Evolutionary conservation across 2,797 vertebrate species (phyloP).

Genomic region (Acridotheres tristis): DNA sequence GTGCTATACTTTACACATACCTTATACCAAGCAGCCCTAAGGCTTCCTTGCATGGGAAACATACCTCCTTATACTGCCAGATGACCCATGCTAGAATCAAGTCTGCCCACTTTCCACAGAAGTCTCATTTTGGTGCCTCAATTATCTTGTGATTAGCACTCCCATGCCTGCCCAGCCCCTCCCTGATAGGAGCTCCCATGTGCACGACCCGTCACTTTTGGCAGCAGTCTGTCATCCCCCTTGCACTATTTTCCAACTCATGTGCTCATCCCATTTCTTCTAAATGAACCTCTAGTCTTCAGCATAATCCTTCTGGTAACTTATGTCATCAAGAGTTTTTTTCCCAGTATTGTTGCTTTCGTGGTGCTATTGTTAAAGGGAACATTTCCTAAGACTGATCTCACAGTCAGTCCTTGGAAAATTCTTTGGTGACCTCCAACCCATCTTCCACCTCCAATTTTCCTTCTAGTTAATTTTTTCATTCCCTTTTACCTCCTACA

Average conservation of each 20-base stretch:
- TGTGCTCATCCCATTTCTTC: not conserved
- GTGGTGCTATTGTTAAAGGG: not conserved
- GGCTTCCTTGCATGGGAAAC: not conserved
- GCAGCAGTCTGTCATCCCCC: not conserved
- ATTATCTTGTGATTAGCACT: not conserved
- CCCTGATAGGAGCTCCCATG: not conserved
- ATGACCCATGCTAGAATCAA: not conserved
- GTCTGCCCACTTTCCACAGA: not conserved
- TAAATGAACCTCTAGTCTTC: not conserved
- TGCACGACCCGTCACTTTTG: not conserved
- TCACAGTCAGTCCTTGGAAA: not conserved
- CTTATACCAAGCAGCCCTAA: not conserved
- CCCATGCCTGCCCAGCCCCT: not conserved
- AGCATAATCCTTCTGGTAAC: not conserved
- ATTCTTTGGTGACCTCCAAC: not conserved
- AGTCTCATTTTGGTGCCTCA: not conserved
- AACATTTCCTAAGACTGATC: not conserved
- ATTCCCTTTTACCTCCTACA: not conserved
- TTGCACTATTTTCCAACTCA: not conserved
- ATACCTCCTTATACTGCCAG: not conserved
- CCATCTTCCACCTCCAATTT: not conserved
- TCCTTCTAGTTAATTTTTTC: not conserved
- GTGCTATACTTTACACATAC: not conserved
- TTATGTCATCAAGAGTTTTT: not conserved
- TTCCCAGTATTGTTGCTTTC: not conserved